These are phyloP conservation scores for Sarcoramphus papa DNA, from an alignment of 2,797 vertebrate species.

Conservation along the genomic window DNA sequence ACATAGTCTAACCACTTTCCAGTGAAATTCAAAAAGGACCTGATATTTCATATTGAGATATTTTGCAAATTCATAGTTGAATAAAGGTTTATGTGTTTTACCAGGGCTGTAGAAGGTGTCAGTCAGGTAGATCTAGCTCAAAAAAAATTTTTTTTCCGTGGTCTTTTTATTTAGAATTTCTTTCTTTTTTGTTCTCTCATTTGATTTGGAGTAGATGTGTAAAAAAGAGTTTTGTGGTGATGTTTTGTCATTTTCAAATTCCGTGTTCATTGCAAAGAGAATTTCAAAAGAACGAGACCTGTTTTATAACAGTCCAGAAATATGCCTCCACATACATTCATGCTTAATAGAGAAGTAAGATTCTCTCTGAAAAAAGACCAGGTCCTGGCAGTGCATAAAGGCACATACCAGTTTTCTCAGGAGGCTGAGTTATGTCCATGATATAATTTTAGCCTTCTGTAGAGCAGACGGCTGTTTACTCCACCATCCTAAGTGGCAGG, in stretches of 20 bases:
- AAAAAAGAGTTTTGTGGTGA: not conserved
- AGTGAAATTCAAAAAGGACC: not conserved
- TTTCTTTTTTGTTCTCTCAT: not conserved
- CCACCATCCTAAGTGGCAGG: not conserved
- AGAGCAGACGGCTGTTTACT: conserved; percentile 7
- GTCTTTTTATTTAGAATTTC: not conserved
- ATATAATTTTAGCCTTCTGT: conserved; percentile 29
- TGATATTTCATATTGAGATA: not conserved
- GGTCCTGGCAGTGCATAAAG: not conserved
- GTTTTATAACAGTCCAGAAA: not conserved
- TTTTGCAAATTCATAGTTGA: not conserved
- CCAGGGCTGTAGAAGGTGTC: not conserved
- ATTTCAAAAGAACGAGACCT: not conserved
- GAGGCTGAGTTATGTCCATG: not conserved
- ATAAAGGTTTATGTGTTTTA: not conserved
- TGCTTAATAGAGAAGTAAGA: not conserved
- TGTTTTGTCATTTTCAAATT: not conserved
- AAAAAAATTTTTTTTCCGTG: not conserved
- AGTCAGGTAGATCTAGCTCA: not conserved
- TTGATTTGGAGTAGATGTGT: not conserved
- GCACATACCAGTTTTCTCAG: not conserved
- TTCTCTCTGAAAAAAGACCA: not conserved
- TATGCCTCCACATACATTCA: not conserved
- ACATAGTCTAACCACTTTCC: not conserved
- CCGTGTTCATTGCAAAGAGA: not conserved